A percentile compares a stretch with the other conserved stretches of the same genome.
Evolutionary conservation across 2,797 vertebrate genomes (phyloP).

Genomic region (Ibycter americanus): DNA sequence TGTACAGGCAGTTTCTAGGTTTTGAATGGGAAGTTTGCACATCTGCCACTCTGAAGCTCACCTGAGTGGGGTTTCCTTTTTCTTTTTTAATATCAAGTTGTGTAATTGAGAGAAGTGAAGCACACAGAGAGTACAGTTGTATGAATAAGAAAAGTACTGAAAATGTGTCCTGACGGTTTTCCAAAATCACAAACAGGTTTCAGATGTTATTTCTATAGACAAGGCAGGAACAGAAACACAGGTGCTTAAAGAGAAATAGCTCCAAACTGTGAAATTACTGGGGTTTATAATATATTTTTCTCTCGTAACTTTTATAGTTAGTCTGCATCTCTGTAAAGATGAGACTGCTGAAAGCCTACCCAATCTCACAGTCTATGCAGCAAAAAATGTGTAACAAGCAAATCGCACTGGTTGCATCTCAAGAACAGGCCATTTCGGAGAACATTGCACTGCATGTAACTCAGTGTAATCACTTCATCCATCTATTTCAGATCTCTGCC

Average conservation of each 20-base stretch:
- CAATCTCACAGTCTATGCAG: background rate
- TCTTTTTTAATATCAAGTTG: slow-evolving; percentile 47
- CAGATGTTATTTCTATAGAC: slow-evolving; percentile 59
- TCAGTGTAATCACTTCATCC: background rate
- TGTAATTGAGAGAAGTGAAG: slow-evolving; percentile 67
- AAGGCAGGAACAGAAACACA: slow-evolving; percentile 25
- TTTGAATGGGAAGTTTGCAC: slow-evolving; percentile 49
- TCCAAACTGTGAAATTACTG: slow-evolving; percentile 47
- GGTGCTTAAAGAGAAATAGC: slow-evolving; percentile 30
- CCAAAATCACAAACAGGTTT: slow-evolving; percentile 63
- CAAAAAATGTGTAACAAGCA: background rate
- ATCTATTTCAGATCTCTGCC: slow-evolving; percentile 17
- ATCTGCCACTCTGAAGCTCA: slow-evolving; percentile 63
- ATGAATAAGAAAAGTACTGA: slow-evolving; percentile 65
- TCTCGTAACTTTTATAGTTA: slow-evolving; percentile 17
- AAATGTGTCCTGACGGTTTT: slow-evolving; percentile 65
- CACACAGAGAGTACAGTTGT: slow-evolving; percentile 20
- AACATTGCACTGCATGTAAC: background rate
- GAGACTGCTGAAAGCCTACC: background rate
- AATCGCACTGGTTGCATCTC: background rate
- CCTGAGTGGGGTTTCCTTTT: slow-evolving; percentile 50
- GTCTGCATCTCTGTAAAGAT: background rate
- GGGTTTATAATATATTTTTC: background rate
- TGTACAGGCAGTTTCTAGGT: slow-evolving; percentile 23
- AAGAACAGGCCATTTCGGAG: background rate